Evolutionary conservation across 2,888 invertebrate genomes (phyloP), one percentile per base, ranked within the genome.

Genomic region (Deladenus siricidicola): DNA sequence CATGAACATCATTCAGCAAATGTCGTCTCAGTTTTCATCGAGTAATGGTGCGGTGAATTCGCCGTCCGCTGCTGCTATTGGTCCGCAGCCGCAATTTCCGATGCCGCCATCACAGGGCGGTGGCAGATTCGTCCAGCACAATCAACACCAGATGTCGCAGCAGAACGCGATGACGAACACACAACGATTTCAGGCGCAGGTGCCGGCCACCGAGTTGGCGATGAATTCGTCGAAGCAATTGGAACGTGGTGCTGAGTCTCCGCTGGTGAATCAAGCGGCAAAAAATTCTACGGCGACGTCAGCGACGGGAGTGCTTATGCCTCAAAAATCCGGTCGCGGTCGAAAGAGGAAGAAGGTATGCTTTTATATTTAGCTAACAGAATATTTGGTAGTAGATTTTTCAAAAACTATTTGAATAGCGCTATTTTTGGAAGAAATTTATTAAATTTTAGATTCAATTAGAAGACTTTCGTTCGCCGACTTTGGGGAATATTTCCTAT

Each of bases 331-430:
- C 34, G 62, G 52, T 4, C 56, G 67, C 10, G 67, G 67, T 8
- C 45, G 67, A 45, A 67, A 67, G 34, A n/a, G 67, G 30, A 67
- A 66, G 52, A 59, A 51, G 52, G 65, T 55, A 19, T 17, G n/a
- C n/a, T n/a, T n/a, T n/a, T n/a, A n/a, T n/a, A n/a, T n/a, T n/a
- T n/a, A n/a, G n/a, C n/a, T n/a, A n/a, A n/a, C n/a, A n/a, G n/a
- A n/a, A n/a, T n/a, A n/a, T n/a, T n/a, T n/a, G n/a, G n/a, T n/a
- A n/a, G n/a, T n/a, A n/a, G n/a, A n/a, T n/a, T n/a, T n/a, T n/a
- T n/a, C n/a, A n/a, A n/a, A n/a, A n/a, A n/a, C n/a, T n/a, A n/a
- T n/a, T n/a, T n/a, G n/a, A n/a, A n/a, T n/a, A n/a, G n/a, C n/a
- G n/a, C n/a, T n/a, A n/a, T n/a, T n/a, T n/a, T n/a, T n/a, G n/a